Base-by-base conservation (phyloP, 2,113 vertebrate species). In the Quiscalus mexicanus region DNA sequence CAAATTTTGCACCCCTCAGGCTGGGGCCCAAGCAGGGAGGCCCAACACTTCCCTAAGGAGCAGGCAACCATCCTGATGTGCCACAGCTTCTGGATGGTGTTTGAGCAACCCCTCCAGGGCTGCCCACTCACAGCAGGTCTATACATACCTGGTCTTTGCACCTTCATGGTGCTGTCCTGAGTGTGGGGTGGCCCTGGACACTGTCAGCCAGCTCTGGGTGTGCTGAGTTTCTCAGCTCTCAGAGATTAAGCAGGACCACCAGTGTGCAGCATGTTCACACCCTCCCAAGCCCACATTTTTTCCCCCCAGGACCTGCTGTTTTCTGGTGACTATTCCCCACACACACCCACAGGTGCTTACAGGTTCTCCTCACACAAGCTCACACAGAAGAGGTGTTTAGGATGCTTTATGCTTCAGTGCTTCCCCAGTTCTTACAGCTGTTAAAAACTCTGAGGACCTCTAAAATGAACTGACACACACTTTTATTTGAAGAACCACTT, bases 401-500 rank as follows among this genome's bases (percentile, higher is more conserved):
- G 44, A n/a, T 39, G 27, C 16, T 70, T 79, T 55, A 44, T 65
- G 39, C 35, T 60, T 83, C 70, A 90, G 52, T 19, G 13, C 5
- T 95, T 77, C 11, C 33, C 23, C 47, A 74, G 39, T 65, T 88
- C 58, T 58, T 42, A 58, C 39, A 73, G 47, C 59, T 93, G 35
- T 70, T 88, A 58, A 59, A 52, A 90, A 81, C 79, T 74, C 93
- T 31, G 22, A 83, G 78, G 75, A 76, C 33, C 39, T 85, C 78
- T 88, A 49, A 96, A 93, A 77, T 50, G 41, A 93, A 88, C 64
- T 59, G 35, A 59, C 76, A 70, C 1, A 11, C 27, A 53, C 53
- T 77, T 91, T 70, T 86, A 93, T 93, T 95, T 69, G 71, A 91
- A 93, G 65, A 85, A 93, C 78, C 31, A 24, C 15, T 92, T 91